phyloP scores from a whole-genome alignment of 2,888 invertebrate genomes.

The Dryobota labecula region DNA sequence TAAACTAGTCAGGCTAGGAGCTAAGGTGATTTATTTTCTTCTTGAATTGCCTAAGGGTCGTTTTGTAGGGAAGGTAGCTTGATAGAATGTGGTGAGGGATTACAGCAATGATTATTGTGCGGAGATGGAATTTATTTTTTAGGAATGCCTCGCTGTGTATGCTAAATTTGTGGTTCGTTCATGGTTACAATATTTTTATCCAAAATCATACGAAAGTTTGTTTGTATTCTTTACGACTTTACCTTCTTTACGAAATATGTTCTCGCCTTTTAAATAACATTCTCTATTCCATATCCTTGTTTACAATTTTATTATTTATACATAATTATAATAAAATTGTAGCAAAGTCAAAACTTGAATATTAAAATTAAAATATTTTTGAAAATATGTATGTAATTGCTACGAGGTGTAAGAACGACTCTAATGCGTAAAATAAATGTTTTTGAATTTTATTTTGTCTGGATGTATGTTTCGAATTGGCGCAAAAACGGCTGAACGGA shows the following conservation, averaged over 20 bases:
- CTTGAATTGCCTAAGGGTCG: constrained; percentile 57
- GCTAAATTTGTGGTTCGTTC: not conserved
- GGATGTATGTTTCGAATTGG: too few relatives aligned
- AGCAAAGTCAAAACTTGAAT: too few relatives aligned
- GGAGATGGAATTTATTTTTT: constrained; percentile 22
- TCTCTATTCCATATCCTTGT: too few relatives aligned
- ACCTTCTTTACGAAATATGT: not conserved
- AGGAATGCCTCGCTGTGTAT: constrained; percentile 1
- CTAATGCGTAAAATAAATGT: too few relatives aligned
- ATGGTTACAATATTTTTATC: not conserved
- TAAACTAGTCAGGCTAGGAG: constrained; percentile 61
- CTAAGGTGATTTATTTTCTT: constrained; percentile 65
- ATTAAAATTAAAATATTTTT: too few relatives aligned
- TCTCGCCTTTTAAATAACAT: not conserved
- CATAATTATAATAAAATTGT: too few relatives aligned
- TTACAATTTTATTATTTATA: too few relatives aligned
- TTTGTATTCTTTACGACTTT: not conserved
- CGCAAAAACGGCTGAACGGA: too few relatives aligned
- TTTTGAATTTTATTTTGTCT: too few relatives aligned
- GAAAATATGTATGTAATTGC: too few relatives aligned
- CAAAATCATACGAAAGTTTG: not conserved
- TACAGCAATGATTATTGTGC: constrained; percentile 41
- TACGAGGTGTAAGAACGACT: too few relatives aligned
- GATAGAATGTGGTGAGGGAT: constrained; percentile 49
- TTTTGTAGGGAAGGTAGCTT: constrained; percentile 34